Evolutionary conservation across 2,888 invertebrate species (phyloP), one percentile per base, ranked within the genome.

Genomic region (Craniophora ligustri): DNA sequence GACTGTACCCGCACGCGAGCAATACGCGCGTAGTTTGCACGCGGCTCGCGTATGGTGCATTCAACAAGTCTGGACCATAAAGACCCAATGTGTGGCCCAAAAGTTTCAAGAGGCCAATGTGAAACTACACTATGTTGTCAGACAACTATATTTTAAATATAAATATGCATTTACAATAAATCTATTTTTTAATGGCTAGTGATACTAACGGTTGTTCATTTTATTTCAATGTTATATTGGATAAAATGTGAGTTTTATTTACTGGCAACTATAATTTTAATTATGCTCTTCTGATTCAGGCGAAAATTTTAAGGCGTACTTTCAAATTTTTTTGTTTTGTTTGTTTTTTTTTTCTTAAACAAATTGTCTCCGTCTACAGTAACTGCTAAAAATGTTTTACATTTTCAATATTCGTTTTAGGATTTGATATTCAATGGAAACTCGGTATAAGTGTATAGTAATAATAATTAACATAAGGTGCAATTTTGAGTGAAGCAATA

Each of bases 371-470:
- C n/a, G n/a, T n/a, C n/a, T n/a, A n/a, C n/a, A n/a, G n/a, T n/a
- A n/a, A n/a, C n/a, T n/a, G n/a, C n/a, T n/a, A n/a, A n/a, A n/a
- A n/a, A n/a, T n/a, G n/a, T n/a, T n/a, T n/a, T n/a, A n/a, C n/a
- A n/a, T n/a, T n/a, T n/a, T 28, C 21, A 56, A 38, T 49, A 56
- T 57, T 69, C 51, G 61, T 72, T 59, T 65, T 78, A 71, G 79
- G 72, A 85, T 85, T 84, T 85, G 82, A 85, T 82, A 78, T 77
- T 72, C 39, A 42, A 58, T 57, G 47, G 50, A 60, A 63, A 71
- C 67, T 82, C 66, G 62, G 76, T n/a, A 66, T 79, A 76, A 76
- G 67, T 73, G 56, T 69, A 63, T 51, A n/a, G n/a, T n/a, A 42
- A 47, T 56, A 50, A 49, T 50, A 48, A 48, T 60, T 47, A 60